Base-by-base conservation (phyloP, 2,797 vertebrate genomes). In the Gephyroberyx darwinii region DNA sequence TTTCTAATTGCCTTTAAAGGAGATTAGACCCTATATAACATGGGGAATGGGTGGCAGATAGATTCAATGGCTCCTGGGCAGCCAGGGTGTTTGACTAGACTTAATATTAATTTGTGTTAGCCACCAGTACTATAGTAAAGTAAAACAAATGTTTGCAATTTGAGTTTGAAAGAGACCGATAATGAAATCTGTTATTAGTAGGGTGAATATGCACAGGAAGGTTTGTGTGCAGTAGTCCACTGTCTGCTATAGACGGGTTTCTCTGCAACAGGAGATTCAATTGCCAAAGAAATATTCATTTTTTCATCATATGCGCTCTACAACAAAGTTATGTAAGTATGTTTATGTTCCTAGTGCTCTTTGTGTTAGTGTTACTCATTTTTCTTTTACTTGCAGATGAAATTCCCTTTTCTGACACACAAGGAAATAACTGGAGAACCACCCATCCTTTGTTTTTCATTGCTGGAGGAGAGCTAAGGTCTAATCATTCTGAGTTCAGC, bases 1-100 rank as follows among this genome's bases (percentile, higher is more conserved):
- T 84, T 89, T 88, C 75, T 89, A 91, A 91, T 87, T 86, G 82
- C 75, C 80, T 92, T 89, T 90, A 84, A 88, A 88, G 56, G 59
- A 84, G 81, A 89, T 89, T 83, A 85, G 77, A 75, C 64, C 20
- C 79, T 68, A 61, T 62, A 80, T 60, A 74, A 87, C 64, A 61
- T 69, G 39, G 37, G 59, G 62, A 65, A 73, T 60, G 73, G 47
- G 43, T 75, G 79, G 76, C 58, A 78, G 84, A 82, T 72, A 65
- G 35, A 81, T 81, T 63, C 55, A 43, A 16, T 81, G 63, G 84
- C 77, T 77, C 71, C 61, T 57, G 71, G 75, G 54, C 20, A 72
- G 77, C 65, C 33, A 62, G 73, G 71, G 22, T 62, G 84, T 77
- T 70, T 82, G 57, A 71, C 52, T 45, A 48, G 47, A 66, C 48